Base-by-base conservation (phyloP, 2,797 vertebrate genomes). In the Astyanax mexicanus region DNA sequence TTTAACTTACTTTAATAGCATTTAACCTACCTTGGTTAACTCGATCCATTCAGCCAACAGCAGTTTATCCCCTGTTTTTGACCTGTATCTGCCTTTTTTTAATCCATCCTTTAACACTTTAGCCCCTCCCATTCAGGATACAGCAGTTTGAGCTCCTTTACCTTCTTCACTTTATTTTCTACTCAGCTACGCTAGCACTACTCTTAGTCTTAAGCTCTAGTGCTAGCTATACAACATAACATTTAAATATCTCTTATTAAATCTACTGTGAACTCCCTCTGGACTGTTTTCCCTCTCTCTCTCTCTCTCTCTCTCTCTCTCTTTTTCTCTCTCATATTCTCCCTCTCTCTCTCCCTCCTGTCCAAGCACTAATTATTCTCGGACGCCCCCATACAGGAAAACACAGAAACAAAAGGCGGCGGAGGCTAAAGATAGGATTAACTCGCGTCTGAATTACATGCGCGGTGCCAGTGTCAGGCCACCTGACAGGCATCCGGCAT, bases 391-490 rank as follows among this genome's bases (percentile, higher is more conserved):
- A 83, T 84, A 80, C 54, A 6, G 55, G 5, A 12, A 51, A 60
- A 40, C 29, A 4, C 12, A 47, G 68, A 75, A 82, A 70, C 60
- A 66, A 78, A 67, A 75, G 83, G 76, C 85, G 88, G 86, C 86
- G 88, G 77, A 88, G 88, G 84, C 86, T 92, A 92, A 94, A 93
- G 89, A 91, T 87, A 81, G 92, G 90, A 95, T 95, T 94, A 93
- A 87, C 72, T 88, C 77, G 45, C 78, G 72, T 71, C 86, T 82
- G 86, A 92, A 90, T 92, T 87, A 83, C 37, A 27, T 21, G 10
- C 10, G 35, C 37, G 69, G 80, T 84, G 75, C 88, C 84, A 84
- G 90, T 93, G 92, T 92, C 90, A 90, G 84, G 81, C 78, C 58
- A 86, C 73, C 89, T 92, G 90, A 94, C 89, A 90, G 86, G 86